Conservation (phyloP, 2,797 vertebrate genomes). For the Lindbergichthys nudifrons region DNA sequence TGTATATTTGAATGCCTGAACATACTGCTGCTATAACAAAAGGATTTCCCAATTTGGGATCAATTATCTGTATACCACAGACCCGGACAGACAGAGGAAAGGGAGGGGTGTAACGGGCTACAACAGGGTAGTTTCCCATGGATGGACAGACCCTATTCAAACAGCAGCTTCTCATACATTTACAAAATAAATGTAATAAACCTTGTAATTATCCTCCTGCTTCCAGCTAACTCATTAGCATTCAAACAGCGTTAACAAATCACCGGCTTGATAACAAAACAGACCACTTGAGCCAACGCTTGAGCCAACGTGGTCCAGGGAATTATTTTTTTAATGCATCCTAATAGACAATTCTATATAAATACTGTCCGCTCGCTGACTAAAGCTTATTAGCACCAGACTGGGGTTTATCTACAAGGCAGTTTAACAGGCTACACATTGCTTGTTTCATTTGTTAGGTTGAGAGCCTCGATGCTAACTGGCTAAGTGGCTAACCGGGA, state of each 20-base stretch:
- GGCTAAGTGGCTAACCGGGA: slow-evolving; percentile 62
- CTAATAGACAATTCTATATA: background rate
- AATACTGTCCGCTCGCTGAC: fast-evolving
- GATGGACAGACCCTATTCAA: background rate
- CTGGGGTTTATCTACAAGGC: slow-evolving; percentile 3
- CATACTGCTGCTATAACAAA: no score
- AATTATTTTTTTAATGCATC: background rate
- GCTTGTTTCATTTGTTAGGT: slow-evolving; percentile 56
- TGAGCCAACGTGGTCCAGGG: slow-evolving; percentile 27
- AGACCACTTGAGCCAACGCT: slow-evolving; percentile 20
- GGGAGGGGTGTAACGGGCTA: slow-evolving; percentile 24
- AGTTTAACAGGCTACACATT: slow-evolving; percentile 27
- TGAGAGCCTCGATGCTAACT: slow-evolving; percentile 59
- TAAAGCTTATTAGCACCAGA: background rate
- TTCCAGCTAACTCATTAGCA: slow-evolving; percentile 9
- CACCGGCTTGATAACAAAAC: slow-evolving; percentile 40
- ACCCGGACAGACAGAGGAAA: slow-evolving; percentile 12
- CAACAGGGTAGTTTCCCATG: slow-evolving; percentile 1
- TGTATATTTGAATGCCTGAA: no score
- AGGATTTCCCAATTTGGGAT: no score
- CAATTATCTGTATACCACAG: background rate
- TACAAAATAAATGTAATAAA: background rate
- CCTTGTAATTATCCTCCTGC: no score
- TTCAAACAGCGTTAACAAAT: slow-evolving; percentile 8
- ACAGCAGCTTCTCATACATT: background rate